phyloP scores from a whole-genome alignment of 2,888 invertebrate genomes.

The Ferdinandea cuprea region DNA sequence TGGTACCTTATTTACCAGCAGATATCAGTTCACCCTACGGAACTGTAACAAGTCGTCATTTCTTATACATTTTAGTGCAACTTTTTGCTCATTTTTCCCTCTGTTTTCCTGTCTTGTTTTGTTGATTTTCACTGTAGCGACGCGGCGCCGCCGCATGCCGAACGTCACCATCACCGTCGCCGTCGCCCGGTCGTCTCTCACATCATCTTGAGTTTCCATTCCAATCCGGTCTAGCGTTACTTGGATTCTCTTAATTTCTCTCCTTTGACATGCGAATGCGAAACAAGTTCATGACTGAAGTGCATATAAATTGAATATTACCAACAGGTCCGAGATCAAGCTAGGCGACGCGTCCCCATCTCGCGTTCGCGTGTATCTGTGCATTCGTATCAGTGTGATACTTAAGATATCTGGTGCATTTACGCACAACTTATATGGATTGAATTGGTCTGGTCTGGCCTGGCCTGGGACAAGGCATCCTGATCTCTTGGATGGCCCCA shows the following conservation, averaged over 20 bases:
- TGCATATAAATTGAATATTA: constrained; percentile 74
- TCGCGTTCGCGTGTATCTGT: constrained; percentile 11
- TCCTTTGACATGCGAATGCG: constrained; percentile 74
- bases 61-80: constrained; percentile 28
- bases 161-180: constrained; percentile 1
- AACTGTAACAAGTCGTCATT: constrained; percentile 68
- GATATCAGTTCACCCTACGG: constrained; percentile 66
- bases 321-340: constrained; percentile 71
- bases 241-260: constrained; percentile 74
- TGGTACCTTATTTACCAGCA: constrained; percentile 66
- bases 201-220: constrained; percentile 68
- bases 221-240: constrained; percentile 65
- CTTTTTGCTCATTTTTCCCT: constrained; percentile 33
- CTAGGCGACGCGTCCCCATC: constrained; percentile 43
- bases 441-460: constrained; percentile 54
- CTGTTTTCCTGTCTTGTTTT: constrained; percentile 41
- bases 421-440: constrained; percentile 72
- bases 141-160: constrained; percentile 7
- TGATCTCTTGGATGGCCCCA: constrained; percentile 67
- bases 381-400: constrained; percentile 58
- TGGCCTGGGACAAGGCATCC: constrained; percentile 54
- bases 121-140: constrained; percentile 41
- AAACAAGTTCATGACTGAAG: constrained; percentile 75
- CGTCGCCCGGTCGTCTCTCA: constrained; percentile 45
- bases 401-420: constrained; percentile 74